phyloP scores from a whole-genome alignment of 1,140 invertebrate genomes.

The Campodea augens region DNA sequence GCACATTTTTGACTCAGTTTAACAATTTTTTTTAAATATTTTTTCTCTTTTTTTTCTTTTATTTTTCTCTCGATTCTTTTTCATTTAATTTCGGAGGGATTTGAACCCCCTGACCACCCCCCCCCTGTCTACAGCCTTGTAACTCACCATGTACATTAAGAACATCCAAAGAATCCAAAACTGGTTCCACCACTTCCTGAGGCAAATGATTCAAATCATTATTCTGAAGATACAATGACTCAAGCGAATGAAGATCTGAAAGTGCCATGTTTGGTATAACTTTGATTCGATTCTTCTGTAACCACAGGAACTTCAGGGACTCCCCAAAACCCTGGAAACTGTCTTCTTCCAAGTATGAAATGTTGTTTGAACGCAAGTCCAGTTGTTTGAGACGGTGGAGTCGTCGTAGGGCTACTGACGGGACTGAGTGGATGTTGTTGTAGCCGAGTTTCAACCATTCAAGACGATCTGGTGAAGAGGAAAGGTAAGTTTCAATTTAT shows the following conservation, averaged over 20 bases:
- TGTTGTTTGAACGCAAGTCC: conserved; percentile 70
- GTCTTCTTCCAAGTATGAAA: conserved; percentile 57
- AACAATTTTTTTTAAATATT: conserved; percentile 4
- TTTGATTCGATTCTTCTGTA: conserved; percentile 79
- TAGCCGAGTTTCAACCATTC: conserved; percentile 71
- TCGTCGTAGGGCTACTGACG: conserved; percentile 54
- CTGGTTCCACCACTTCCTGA: conserved; percentile 70
- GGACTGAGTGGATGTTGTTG: conserved; percentile 63
- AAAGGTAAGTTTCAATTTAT: background rate
- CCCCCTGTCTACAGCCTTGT: too few relatives aligned
- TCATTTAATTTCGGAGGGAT: background rate
- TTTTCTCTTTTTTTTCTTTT: background rate
- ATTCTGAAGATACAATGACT: conserved; percentile 68
- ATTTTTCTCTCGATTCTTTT: background rate
- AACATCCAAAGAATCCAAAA: conserved; percentile 61
- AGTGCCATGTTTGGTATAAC: conserved; percentile 54
- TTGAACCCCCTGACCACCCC: too few relatives aligned
- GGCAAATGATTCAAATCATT: conserved; percentile 62
- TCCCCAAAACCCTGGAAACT: conserved; percentile 78
- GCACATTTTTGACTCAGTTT: conserved; percentile 1
- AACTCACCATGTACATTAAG: conserved; percentile 67
- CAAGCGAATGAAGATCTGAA: conserved; percentile 68
- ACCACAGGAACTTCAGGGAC: conserved; percentile 71
- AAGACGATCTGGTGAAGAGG: conserved; percentile 45
- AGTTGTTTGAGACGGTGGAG: conserved; percentile 68